Conservation (phyloP, 64 coral and sea anemone species). For the Platygyra sinensis region DNA sequence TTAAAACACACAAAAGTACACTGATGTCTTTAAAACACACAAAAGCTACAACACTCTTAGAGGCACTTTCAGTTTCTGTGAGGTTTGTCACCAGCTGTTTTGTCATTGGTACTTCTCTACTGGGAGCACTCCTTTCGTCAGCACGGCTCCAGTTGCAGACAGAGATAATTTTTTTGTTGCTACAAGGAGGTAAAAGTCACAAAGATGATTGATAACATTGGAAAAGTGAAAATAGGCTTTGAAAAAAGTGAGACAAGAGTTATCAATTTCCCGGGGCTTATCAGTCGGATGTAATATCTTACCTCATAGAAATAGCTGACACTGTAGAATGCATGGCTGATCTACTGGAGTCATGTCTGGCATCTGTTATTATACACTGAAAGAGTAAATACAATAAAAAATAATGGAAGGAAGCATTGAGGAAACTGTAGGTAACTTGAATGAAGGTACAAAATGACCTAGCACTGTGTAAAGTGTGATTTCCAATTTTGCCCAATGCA, state of each 20-base stretch:
- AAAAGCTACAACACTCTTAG: too few species aligned
- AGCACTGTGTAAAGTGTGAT: too few species aligned
- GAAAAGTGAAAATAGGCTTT: too few species aligned
- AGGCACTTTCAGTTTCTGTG: constrained; percentile 6
- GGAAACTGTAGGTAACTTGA: too few species aligned
- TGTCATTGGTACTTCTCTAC: constrained; percentile 53
- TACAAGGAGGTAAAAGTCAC: not conserved
- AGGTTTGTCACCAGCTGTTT: constrained; percentile 53
- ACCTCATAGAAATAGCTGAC: constrained; percentile 5
- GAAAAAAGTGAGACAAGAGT: not conserved
- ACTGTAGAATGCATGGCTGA: constrained; percentile 1
- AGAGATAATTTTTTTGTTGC: constrained; percentile 25
- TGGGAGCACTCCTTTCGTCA: constrained; percentile 29
- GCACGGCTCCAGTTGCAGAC: constrained; percentile 25
- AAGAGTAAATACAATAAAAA: not conserved
- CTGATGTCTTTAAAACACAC: too few species aligned
- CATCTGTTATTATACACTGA: constrained; percentile 32
- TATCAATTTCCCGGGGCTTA: not conserved
- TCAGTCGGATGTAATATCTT: not conserved
- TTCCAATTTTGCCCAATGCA: too few species aligned
- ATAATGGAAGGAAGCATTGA: too few species aligned
- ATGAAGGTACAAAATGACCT: too few species aligned
- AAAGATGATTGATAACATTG: too few species aligned
- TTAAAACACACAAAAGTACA: too few species aligned
- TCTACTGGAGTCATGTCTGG: not conserved